Percentiles rank a stretch among this genome's conserved stretches.
These are phyloP conservation scores for Frankliniella fusca DNA, from an alignment of 2,888 invertebrate genomes.

Conservation along the genomic window DNA sequence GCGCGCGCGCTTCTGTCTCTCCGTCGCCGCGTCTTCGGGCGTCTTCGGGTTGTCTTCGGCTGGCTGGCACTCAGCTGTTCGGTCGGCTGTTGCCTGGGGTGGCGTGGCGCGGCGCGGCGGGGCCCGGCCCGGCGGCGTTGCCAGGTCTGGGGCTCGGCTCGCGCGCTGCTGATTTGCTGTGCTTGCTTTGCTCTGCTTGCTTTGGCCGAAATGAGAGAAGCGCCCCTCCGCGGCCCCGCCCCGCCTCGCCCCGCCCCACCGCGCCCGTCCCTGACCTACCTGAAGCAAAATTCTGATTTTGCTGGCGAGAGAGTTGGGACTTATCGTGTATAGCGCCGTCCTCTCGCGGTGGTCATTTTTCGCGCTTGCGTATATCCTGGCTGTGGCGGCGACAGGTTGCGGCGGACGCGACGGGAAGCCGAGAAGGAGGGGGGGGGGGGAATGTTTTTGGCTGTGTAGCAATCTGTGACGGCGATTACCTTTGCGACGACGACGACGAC, in stretches of 20 bases:
- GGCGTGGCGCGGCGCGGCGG: background rate
- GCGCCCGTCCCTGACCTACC: background rate
- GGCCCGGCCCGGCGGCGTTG: slow-evolving; percentile 2
- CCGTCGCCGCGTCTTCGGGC: background rate
- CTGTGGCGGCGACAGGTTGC: no score
- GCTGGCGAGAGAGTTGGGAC: no score
- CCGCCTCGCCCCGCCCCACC: background rate
- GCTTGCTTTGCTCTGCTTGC: no score
- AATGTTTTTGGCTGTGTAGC: background rate
- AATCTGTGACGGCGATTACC: slow-evolving; percentile 7
- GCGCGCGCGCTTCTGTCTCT: background rate
- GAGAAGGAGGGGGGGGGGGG: no score
- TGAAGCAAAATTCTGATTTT: no score
- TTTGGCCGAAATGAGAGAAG: no score
- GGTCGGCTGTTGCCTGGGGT: background rate
- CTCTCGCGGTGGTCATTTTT: background rate
- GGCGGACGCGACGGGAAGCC: no score
- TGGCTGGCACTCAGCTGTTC: background rate
- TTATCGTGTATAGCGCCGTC: background rate
- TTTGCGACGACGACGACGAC: background rate
- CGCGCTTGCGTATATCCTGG: no score
- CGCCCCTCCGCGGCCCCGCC: no score
- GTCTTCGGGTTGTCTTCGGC: slow-evolving; percentile 3
- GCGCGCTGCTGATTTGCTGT: no score
- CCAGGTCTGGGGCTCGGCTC: background rate